Evolutionary conservation across 2,797 vertebrate species (phyloP).

Genomic region (Microctenopoma stevenorrisi): DNA sequence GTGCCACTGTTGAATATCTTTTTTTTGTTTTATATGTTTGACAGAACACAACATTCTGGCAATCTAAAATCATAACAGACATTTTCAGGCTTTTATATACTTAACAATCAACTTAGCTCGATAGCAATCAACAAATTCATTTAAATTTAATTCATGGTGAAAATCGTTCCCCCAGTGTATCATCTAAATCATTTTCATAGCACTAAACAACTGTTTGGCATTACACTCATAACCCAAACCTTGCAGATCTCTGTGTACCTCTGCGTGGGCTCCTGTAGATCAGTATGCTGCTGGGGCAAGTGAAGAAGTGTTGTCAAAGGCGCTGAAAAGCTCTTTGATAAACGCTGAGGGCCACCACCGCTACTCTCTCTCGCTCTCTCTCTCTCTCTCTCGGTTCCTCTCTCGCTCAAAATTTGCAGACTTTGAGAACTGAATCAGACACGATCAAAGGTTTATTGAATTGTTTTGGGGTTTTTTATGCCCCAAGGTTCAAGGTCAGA

Average conservation of each 20-base stretch:
- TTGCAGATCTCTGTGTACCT: slow-evolving; percentile 47
- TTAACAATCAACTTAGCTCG: not conserved
- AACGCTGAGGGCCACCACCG: slow-evolving; percentile 64
- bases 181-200: slow-evolving; percentile 8
- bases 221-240: slow-evolving; percentile 51
- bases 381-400: slow-evolving; percentile 23
- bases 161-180: not conserved
- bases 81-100: not conserved
- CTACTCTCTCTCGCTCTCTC: slow-evolving; percentile 28
- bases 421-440: slow-evolving; percentile 41
- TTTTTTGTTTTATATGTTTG: not conserved
- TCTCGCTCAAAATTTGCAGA: slow-evolving; percentile 33
- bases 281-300: slow-evolving; percentile 53
- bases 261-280: slow-evolving; percentile 58
- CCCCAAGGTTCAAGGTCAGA: slow-evolving; percentile 52
- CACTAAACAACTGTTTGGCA: slow-evolving; percentile 36
- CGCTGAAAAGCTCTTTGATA: slow-evolving; percentile 70
- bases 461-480: slow-evolving; percentile 35
- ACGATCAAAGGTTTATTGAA: slow-evolving; percentile 59
- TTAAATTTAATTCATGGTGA: not conserved
- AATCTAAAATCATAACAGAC: not conserved
- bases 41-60: too few species aligned
- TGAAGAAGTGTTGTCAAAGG: slow-evolving; percentile 67
- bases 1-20: not conserved
- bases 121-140: not conserved